Conservation (phyloP, 2,113 vertebrate genomes). For the Saguinus imperator region DNA sequence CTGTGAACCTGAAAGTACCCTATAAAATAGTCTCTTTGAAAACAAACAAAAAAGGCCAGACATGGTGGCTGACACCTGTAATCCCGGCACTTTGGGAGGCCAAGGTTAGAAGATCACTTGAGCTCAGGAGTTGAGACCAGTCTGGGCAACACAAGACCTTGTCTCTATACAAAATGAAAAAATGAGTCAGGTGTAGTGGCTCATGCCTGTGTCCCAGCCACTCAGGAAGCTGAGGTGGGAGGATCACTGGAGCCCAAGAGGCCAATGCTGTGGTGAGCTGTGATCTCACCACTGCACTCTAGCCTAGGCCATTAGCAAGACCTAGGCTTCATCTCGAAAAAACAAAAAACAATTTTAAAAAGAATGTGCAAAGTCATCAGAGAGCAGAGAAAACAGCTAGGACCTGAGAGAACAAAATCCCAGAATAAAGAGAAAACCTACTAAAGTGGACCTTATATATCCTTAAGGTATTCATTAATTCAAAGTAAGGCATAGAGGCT, state of each 20-base stretch:
- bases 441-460: not conserved
- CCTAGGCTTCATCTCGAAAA: not conserved
- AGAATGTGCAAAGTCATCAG: not conserved
- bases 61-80: not conserved
- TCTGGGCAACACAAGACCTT: not conserved
- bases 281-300: not conserved
- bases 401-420: not conserved
- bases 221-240: not conserved
- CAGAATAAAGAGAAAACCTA: constrained; percentile 12
- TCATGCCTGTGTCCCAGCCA: not conserved
- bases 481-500: not conserved
- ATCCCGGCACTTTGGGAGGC: not conserved
- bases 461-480: not conserved
- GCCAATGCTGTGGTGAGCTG: not conserved
- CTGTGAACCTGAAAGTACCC: not conserved
- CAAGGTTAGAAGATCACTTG: not conserved
- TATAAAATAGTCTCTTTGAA: not conserved
- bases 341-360: not conserved
- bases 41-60: not conserved
- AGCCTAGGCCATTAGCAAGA: not conserved
- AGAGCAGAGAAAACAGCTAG: not conserved
- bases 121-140: not conserved
- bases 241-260: not conserved
- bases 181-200: not conserved
- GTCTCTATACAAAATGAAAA: not conserved